These are phyloP conservation scores for Pyrrhia umbra DNA, from an alignment of 2,888 invertebrate species.

Conservation along the genomic window DNA sequence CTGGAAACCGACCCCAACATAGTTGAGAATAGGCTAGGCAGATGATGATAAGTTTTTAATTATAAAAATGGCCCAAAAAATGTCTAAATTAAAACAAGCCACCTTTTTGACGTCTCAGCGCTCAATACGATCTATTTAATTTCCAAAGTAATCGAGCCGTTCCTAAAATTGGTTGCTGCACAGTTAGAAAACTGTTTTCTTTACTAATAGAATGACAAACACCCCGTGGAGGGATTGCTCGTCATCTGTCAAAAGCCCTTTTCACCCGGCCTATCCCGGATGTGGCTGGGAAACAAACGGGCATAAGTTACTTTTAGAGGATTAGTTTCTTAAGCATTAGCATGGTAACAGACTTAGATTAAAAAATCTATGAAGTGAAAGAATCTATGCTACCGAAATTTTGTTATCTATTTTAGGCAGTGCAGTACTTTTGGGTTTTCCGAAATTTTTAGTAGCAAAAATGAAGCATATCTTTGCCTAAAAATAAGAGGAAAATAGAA, in stretches of 20 bases:
- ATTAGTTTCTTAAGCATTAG: background rate
- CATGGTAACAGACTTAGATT: background rate
- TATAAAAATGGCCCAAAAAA: too few relatives aligned
- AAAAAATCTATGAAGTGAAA: too few relatives aligned
- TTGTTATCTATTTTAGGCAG: too few relatives aligned
- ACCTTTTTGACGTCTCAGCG: background rate
- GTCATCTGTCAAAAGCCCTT: conserved; percentile 81
- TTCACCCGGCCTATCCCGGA: conserved; percentile 64
- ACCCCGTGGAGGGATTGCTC: conserved; percentile 76
- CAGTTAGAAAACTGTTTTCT: conserved; percentile 76
- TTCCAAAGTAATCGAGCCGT: conserved; percentile 61
- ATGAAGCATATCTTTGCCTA: too few relatives aligned
- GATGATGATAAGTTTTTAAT: too few relatives aligned
- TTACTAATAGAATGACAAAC: conserved; percentile 86
- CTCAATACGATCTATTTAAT: conserved; percentile 52
- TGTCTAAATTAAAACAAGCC: background rate
- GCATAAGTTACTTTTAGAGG: conserved; percentile 45
- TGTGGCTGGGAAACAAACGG: conserved; percentile 44
- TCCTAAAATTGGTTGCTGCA: conserved; percentile 64
- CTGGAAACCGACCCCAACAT: too few relatives aligned
- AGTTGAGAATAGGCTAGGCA: too few relatives aligned
- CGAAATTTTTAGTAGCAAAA: too few relatives aligned
- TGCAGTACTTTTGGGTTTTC: too few relatives aligned
- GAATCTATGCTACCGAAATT: too few relatives aligned
- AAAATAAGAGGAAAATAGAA: too few relatives aligned